These are phyloP conservation scores for Ephialtes manifestator DNA, from an alignment of 2,888 invertebrate genomes.

Conservation along the genomic window DNA sequence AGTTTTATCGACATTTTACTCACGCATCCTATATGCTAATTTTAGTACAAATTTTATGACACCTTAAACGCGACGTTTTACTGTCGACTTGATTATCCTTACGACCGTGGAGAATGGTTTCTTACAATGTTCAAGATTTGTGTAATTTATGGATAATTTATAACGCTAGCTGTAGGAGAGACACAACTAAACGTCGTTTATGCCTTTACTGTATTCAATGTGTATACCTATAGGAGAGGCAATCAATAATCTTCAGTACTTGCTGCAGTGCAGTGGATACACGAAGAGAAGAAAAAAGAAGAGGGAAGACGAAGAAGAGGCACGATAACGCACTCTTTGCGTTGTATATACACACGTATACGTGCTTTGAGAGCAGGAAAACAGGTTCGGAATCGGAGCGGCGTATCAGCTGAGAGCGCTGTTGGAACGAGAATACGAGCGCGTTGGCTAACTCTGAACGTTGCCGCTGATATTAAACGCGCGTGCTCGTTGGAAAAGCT, in stretches of 20 bases:
- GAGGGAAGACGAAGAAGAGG: constrained; percentile 35
- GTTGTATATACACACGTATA: constrained; percentile 10
- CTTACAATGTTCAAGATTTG: constrained; percentile 21
- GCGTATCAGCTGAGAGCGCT: constrained; percentile 49
- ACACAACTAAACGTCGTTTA: constrained; percentile 10
- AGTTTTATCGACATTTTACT: not conserved
- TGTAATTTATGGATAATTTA: constrained; percentile 51
- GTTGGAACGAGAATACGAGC: constrained; percentile 29
- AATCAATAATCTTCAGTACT: constrained; percentile 53
- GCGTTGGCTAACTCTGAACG: constrained; percentile 10
- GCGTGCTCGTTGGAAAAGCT: constrained; percentile 25
- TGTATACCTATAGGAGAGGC: constrained; percentile 17
- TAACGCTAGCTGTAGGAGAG: constrained; percentile 30
- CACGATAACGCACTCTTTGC: constrained; percentile 33
- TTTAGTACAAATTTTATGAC: constrained; percentile 30
- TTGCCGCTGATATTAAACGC: constrained; percentile 30
- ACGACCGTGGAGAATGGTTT: not conserved
- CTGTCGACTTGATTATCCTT: constrained; percentile 17
- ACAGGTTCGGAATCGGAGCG: constrained; percentile 54
- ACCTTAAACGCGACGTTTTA: constrained; percentile 9
- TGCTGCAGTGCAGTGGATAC: constrained; percentile 3
- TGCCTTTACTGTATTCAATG: not conserved
- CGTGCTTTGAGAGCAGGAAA: constrained; percentile 49
- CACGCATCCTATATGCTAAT: not conserved
- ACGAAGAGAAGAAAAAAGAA: constrained; percentile 4